Conservation (phyloP, 2,888 invertebrate genomes). For the Drosophila stalkeri region DNA sequence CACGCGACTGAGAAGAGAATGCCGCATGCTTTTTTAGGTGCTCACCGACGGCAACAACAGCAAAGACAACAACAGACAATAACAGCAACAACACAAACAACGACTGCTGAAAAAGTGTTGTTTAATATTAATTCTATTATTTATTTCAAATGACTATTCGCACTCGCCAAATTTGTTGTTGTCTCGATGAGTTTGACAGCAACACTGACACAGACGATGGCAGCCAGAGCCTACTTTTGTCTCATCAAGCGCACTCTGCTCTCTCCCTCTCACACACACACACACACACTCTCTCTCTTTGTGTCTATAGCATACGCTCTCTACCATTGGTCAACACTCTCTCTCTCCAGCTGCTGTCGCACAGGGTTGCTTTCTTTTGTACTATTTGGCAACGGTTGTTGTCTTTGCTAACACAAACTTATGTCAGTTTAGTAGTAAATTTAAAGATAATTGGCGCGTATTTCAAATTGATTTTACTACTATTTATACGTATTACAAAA, state of each 20-base stretch:
- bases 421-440: background rate
- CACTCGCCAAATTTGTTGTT: conserved; percentile 55
- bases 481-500: too few relatives aligned
- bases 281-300: background rate
- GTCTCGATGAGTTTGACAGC: conserved; percentile 63
- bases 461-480: background rate
- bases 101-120: conserved; percentile 25
- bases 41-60: background rate
- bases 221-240: conserved; percentile 18
- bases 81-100: too few relatives aligned
- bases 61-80: too few relatives aligned
- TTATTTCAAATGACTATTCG: conserved; percentile 35
- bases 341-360: background rate
- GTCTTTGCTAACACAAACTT: conserved; percentile 23
- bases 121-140: conserved; percentile 45
- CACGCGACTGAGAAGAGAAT: conserved; percentile 26
- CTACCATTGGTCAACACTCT: background rate
- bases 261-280: background rate
- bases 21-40: conserved; percentile 19
- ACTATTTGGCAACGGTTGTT: conserved; percentile 9
- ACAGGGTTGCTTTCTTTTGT: conserved; percentile 34
- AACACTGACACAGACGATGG: conserved; percentile 40
- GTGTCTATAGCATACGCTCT: background rate
- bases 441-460: background rate
- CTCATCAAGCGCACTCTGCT: conserved; percentile 5